Evolutionary conservation across 1,140 invertebrate genomes (phyloP).

Genomic region (Pseudomyrmex concolor): DNA sequence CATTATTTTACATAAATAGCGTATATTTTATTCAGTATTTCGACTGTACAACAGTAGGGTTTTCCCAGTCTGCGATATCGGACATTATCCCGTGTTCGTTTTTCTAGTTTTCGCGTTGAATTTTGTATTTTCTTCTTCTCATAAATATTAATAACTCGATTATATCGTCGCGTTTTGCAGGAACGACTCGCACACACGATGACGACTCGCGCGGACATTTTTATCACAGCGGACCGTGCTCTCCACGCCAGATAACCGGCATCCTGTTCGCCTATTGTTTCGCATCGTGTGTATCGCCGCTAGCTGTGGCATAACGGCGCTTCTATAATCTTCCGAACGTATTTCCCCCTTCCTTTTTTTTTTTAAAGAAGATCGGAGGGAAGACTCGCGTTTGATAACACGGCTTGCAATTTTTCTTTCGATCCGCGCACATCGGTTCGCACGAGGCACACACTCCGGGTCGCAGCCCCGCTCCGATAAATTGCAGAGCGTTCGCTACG

Average conservation of each 20-base stretch:
- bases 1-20: neutral
- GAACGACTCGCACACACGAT: constrained; percentile 5
- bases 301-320: constrained; percentile 16
- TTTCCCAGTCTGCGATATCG: neutral
- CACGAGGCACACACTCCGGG: no score
- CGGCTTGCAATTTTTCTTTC: constrained; percentile 30
- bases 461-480: neutral
- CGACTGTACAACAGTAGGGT: no score
- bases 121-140: neutral
- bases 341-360: neutral
- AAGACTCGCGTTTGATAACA: constrained; percentile 16
- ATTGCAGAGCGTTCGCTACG: no score
- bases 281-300: constrained; percentile 16
- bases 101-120: neutral
- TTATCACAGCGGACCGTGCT: constrained; percentile 22
- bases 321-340: constrained; percentile 9
- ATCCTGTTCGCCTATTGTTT: constrained; percentile 64
- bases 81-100: neutral
- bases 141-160: constrained; percentile 40
- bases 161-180: constrained; percentile 20
- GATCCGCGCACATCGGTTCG: neutral
- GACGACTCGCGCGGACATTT: constrained; percentile 4
- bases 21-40: neutral
- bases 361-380: neutral
- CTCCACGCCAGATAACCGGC: constrained; percentile 52